A percentile compares a stretch with the other conserved stretches of the same genome.
Conservation (phyloP, 2,113 vertebrate genomes). For the Numenius arquata region DNA sequence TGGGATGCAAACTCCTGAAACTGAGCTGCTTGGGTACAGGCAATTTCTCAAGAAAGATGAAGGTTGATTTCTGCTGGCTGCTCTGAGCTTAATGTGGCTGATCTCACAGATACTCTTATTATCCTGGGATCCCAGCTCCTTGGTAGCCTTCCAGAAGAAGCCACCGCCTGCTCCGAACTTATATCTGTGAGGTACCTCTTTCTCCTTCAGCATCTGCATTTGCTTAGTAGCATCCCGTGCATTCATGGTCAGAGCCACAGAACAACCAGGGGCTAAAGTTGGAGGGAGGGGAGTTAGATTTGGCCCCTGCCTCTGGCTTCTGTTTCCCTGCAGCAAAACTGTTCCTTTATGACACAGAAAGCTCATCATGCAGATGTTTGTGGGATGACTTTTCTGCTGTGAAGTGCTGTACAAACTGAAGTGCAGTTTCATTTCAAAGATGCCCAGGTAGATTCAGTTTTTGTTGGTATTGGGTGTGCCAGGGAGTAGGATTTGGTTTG, state of each 20-base stretch:
- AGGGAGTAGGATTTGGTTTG: not conserved
- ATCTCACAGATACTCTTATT: not conserved
- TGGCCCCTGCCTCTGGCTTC: not conserved
- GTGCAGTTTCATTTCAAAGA: not conserved
- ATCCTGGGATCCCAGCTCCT: not conserved
- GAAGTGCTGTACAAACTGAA: not conserved
- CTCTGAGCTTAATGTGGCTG: not conserved
- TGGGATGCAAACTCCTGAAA: not conserved
- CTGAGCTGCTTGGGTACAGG: not conserved
- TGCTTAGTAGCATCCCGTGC: not conserved
- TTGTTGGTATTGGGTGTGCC: not conserved
- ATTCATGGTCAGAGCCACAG: not conserved
- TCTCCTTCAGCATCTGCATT: not conserved
- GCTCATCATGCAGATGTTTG: not conserved
- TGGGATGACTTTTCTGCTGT: not conserved
- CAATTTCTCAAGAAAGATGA: not conserved
- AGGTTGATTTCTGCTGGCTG: not conserved
- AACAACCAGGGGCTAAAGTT: not conserved
- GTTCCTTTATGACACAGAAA: not conserved
- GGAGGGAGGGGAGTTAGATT: not conserved
- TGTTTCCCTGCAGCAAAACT: not conserved
- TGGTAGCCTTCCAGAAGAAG: not conserved
- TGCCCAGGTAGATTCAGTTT: not conserved
- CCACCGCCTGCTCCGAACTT: not conserved
- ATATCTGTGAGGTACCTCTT: not conserved